Conservation (phyloP, 2,888 invertebrate species). For the Eupithecia insigniata region DNA sequence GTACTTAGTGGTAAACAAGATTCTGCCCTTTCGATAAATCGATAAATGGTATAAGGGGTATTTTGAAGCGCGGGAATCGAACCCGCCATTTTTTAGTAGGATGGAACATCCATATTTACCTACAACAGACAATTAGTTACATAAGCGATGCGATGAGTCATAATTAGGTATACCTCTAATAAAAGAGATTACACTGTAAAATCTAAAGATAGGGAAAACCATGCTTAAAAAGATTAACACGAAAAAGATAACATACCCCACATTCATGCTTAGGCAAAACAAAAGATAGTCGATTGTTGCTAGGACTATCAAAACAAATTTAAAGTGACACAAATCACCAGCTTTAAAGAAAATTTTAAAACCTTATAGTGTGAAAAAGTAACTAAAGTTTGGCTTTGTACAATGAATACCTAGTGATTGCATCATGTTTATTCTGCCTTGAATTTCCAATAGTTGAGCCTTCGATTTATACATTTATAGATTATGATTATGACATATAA, state of each 20-base stretch:
- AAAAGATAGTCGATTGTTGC: background rate
- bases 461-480: too few relatives aligned
- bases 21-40: too few relatives aligned
- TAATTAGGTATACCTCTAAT: background rate
- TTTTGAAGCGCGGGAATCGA: slow-evolving; percentile 5
- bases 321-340: background rate
- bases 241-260: background rate
- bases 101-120: background rate
- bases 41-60: background rate
- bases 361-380: background rate
- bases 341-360: background rate
- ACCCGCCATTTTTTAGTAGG: background rate
- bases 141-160: background rate
- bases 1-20: too few relatives aligned
- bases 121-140: background rate
- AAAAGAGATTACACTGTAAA: background rate
- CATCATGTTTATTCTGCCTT: background rate
- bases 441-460: background rate
- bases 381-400: background rate
- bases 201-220: background rate
- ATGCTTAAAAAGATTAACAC: background rate
- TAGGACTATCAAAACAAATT: background rate
- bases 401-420: background rate
- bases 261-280: background rate
- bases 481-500: too few relatives aligned